Conservation (phyloP, 2,888 invertebrate genomes). For the Gnatocerus cornutus region DNA sequence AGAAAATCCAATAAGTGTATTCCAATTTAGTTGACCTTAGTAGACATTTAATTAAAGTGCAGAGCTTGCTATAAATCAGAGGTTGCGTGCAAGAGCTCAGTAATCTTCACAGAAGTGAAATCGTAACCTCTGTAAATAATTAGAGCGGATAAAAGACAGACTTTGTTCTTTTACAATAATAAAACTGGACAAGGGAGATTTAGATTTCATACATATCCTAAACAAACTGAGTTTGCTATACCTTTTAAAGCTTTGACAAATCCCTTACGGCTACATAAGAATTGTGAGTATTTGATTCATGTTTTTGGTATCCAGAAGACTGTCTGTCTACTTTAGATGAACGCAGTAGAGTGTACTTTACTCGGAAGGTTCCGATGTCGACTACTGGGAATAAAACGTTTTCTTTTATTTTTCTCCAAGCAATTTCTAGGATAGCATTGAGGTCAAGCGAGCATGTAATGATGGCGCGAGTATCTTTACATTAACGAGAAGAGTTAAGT, state of each 20-base stretch:
- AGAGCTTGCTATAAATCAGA: conserved; percentile 43
- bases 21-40: conserved; percentile 43
- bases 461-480: conserved; percentile 29
- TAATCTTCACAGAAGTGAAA: conserved; percentile 36
- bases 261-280: conserved; percentile 40
- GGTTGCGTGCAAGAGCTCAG: conserved; percentile 30
- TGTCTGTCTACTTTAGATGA: conserved; percentile 26
- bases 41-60: conserved; percentile 44
- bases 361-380: conserved; percentile 37
- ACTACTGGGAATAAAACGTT: conserved; percentile 48
- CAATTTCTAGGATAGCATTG: conserved; percentile 36
- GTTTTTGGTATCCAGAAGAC: conserved; percentile 23
- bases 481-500: conserved; percentile 39
- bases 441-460: conserved; percentile 42
- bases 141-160: conserved; percentile 4
- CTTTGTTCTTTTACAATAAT: conserved; percentile 1
- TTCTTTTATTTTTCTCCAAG: conserved; percentile 47
- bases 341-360: conserved; percentile 33
- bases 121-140: conserved; percentile 24
- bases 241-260: conserved; percentile 43
- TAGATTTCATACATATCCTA: conserved; percentile 24
- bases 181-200: conserved; percentile 4
- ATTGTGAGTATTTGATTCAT: conserved; percentile 20
- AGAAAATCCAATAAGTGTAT: conserved; percentile 46
- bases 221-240: conserved; percentile 44